These are phyloP conservation scores for Campopleginae sp. DNA, from an alignment of 2,888 invertebrate genomes.

Conservation along the genomic window DNA sequence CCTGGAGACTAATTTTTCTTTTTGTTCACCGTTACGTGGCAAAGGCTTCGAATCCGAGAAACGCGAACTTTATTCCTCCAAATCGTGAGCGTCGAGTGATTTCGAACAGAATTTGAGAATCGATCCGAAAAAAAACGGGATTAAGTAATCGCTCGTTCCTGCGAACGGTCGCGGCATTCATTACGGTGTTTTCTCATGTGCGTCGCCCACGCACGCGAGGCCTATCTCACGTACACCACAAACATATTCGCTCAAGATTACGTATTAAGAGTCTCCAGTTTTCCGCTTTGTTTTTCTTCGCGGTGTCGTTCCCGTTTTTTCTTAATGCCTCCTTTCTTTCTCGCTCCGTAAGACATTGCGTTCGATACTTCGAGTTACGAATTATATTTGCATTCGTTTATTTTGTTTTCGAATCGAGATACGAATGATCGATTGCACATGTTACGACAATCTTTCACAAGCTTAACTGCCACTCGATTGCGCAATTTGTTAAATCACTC, in stretches of 20 bases:
- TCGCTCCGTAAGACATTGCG: conserved; percentile 6
- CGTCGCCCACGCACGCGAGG: conserved; percentile 56
- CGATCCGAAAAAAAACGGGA: background rate
- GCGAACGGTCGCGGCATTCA: conserved; percentile 37
- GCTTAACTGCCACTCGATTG: conserved; percentile 29
- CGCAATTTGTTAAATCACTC: conserved; percentile 57
- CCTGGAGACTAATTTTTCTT: background rate
- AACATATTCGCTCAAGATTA: conserved; percentile 47
- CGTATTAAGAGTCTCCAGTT: conserved; percentile 33
- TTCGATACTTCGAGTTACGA: background rate
- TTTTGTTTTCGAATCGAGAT: conserved; percentile 20
- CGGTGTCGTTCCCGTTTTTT: background rate
- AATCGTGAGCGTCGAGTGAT: background rate
- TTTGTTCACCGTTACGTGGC: background rate
- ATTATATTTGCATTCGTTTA: conserved; percentile 8
- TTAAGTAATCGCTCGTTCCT: conserved; percentile 48
- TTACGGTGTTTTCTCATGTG: conserved; percentile 63
- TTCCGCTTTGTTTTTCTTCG: conserved; percentile 6
- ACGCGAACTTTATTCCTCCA: background rate
- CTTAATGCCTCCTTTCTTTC: background rate
- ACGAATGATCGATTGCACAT: conserved; percentile 41
- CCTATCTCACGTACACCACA: conserved; percentile 32
- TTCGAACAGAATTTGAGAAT: background rate
- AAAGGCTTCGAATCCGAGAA: background rate
- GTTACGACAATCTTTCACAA: conserved; percentile 22